Evolutionary conservation across 2,113 vertebrate species (phyloP).

Genomic region (Rhinolophus ferrumequinum): DNA sequence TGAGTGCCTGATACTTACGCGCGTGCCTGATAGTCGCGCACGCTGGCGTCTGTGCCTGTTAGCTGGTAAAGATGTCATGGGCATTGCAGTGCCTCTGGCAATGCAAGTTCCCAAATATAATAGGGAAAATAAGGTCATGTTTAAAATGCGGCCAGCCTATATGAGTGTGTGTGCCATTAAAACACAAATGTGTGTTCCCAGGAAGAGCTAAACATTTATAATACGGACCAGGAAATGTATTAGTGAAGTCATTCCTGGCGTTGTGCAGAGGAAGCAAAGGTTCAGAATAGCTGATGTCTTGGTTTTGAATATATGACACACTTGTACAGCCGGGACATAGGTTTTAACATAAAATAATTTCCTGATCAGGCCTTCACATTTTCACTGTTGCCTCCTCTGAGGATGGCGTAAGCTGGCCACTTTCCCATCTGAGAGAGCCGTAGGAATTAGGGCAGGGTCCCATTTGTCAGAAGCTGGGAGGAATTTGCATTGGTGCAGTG

Average conservation of each 20-base stretch:
- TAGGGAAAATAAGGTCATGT: background rate
- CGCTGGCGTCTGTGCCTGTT: rapidly evolving
- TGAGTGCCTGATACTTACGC: too few species aligned
- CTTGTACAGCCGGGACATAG: background rate
- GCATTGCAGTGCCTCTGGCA: background rate
- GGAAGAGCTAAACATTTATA: background rate
- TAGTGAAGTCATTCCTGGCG: background rate
- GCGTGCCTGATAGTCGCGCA: rapidly evolving
- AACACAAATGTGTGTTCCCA: background rate
- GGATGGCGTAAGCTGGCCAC: background rate
- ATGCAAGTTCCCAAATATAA: background rate
- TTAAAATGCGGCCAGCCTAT: background rate
- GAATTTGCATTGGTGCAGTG: rapidly evolving
- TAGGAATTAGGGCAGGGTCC: background rate
- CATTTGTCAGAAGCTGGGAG: background rate
- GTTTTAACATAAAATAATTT: background rate
- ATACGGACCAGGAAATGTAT: background rate
- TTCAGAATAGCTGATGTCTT: background rate
- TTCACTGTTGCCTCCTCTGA: background rate
- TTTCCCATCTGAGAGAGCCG: background rate
- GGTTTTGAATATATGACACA: background rate
- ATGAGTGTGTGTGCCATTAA: background rate
- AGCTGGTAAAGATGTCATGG: background rate
- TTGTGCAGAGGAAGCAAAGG: background rate
- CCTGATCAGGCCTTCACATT: background rate